Evolutionary conservation across 2,113 vertebrate genomes (phyloP).

Genomic region (Poecilia latipinna): DNA sequence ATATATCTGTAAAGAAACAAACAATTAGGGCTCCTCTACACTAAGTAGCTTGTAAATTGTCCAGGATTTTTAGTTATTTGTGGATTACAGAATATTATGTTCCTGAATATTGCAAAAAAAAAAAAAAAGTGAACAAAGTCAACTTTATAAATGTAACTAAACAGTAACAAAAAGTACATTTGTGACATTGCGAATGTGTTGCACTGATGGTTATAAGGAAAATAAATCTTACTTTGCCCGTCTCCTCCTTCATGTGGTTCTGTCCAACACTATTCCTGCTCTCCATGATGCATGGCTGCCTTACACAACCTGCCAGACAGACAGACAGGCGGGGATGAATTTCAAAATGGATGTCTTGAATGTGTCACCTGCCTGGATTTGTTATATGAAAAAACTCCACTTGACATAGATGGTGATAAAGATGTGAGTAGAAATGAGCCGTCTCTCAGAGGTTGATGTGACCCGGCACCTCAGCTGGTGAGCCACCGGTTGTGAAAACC

Average conservation of each 20-base stretch:
- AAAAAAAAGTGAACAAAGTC: background rate
- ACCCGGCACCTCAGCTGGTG: constrained; percentile 14
- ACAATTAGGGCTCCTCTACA: constrained; percentile 32
- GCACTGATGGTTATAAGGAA: background rate
- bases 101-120: background rate
- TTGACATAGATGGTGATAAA: constrained; percentile 61
- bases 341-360: constrained; percentile 28
- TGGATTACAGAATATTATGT: no score
- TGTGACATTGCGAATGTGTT: background rate
- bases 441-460: constrained; percentile 11
- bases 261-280: background rate
- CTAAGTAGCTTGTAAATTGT: background rate
- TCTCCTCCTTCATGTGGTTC: background rate
- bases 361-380: constrained; percentile 31
- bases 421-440: constrained; percentile 19
- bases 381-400: constrained; percentile 43
- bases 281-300: constrained; percentile 23
- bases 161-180: background rate
- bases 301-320: constrained; percentile 16
- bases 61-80: no score
- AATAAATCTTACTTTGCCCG: constrained; percentile 37
- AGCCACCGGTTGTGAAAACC: constrained; percentile 2
- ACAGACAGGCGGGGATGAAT: constrained; percentile 11
- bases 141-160: background rate
- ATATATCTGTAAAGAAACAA: no score